Evolutionary conservation across 1,140 invertebrate genomes (phyloP).

Genomic region (Drosophila albomicans): DNA sequence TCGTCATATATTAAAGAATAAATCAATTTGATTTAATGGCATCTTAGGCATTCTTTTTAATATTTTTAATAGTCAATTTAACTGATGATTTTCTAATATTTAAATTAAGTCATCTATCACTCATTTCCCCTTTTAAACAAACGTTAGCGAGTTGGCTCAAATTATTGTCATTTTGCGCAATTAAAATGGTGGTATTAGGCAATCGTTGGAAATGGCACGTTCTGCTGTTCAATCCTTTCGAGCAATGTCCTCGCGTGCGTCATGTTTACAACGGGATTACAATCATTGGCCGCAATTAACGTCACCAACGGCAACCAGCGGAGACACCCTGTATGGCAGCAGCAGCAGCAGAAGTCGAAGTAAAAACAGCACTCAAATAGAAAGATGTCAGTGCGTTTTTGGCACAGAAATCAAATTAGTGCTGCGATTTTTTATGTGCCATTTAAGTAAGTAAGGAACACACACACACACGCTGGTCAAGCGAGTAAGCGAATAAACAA

Average conservation of each 20-base stretch:
- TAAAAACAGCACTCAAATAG: constrained; percentile 1
- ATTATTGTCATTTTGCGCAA: constrained; percentile 22
- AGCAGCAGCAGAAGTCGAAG: no score
- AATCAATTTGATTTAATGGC: no score
- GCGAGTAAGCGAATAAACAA: constrained; percentile 24
- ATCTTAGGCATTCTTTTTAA: no score
- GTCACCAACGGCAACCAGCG: constrained; percentile 40
- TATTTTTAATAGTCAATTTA: no score
- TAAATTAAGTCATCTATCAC: no score
- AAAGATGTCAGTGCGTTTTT: constrained; percentile 28
- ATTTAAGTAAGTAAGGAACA: constrained; percentile 11
- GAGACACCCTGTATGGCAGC: constrained; percentile 11
- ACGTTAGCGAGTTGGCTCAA: not conserved
- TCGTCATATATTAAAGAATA: no score
- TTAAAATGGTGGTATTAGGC: constrained; percentile 52
- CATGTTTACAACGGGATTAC: constrained; percentile 31
- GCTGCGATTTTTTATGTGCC: constrained; percentile 44
- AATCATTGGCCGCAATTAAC: constrained; percentile 68
- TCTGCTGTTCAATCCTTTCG: constrained; percentile 58
- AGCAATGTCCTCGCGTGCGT: constrained; percentile 50
- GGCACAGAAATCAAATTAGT: constrained; percentile 48
- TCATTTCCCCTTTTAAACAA: not conserved
- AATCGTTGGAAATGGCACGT: constrained; percentile 71
- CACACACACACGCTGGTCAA: constrained; percentile 8
- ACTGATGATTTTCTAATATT: no score